Evolutionary conservation across 2,113 vertebrate genomes (phyloP).

Genomic region (Pelecanus crispus): DNA sequence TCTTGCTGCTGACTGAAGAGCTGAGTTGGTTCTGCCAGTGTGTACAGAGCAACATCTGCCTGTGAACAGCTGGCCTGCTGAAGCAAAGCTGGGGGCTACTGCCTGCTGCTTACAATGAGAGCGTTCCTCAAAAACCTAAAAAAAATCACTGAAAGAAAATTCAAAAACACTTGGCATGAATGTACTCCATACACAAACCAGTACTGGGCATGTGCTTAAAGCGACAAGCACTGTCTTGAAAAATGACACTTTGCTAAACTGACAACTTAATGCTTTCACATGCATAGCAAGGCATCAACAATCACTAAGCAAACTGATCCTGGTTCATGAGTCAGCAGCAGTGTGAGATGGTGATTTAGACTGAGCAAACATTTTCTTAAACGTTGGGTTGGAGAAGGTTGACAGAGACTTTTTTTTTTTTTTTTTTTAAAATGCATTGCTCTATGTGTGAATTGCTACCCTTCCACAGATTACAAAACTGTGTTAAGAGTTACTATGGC

Average conservation of each 20-base stretch:
- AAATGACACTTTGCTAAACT: not conserved
- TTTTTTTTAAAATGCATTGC: not conserved
- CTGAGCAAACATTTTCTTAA: not conserved
- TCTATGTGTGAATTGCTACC: not conserved
- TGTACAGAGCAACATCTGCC: constrained; percentile 50
- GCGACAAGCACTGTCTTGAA: not conserved
- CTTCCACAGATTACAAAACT: not conserved
- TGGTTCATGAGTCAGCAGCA: not conserved
- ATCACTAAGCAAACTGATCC: not conserved
- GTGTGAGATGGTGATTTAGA: not conserved
- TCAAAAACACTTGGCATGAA: not conserved
- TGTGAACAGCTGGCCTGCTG: constrained; percentile 27
- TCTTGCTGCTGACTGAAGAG: not conserved
- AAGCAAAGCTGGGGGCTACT: constrained; percentile 7
- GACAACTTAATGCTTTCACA: not conserved
- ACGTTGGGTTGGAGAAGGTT: not conserved
- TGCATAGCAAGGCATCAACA: not conserved
- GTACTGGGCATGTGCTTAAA: not conserved
- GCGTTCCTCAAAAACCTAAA: not conserved
- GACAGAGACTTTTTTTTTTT: not conserved
- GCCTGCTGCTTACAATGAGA: not conserved
- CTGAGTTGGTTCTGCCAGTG: not conserved
- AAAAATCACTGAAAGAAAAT: not conserved
- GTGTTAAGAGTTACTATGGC: not conserved
- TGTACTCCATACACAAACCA: not conserved